These are phyloP conservation scores for Dione vanillae DNA, from an alignment of 2,888 invertebrate genomes.

Conservation along the genomic window DNA sequence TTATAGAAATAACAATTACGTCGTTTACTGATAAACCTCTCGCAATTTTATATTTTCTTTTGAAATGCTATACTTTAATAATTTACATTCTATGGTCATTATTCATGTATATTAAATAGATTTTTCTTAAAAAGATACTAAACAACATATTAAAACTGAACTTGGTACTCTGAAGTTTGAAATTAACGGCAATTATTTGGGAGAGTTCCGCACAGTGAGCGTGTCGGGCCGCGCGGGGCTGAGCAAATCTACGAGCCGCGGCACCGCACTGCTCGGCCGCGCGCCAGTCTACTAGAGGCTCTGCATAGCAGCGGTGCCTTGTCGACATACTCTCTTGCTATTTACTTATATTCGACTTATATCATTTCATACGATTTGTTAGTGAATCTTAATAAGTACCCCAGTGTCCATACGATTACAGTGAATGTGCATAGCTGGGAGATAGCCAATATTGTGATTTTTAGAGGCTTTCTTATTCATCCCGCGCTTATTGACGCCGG, in stretches of 20 bases:
- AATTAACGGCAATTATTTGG: slow-evolving; percentile 54
- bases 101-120: neutral
- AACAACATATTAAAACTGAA: neutral
- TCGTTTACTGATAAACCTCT: slow-evolving; percentile 10
- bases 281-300: slow-evolving; percentile 71
- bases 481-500: slow-evolving; percentile 64
- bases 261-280: slow-evolving; percentile 43
- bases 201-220: slow-evolving; percentile 48
- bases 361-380: slow-evolving; percentile 43
- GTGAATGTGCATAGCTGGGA: slow-evolving; percentile 61
- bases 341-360: slow-evolving; percentile 39
- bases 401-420: slow-evolving; percentile 49
- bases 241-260: slow-evolving; percentile 36
- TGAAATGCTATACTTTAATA: neutral
- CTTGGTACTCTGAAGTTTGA: slow-evolving; percentile 43
- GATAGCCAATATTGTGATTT: slow-evolving; percentile 60
- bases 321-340: slow-evolving; percentile 46
- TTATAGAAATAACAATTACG: slow-evolving; percentile 23
- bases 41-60: neutral
- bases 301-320: slow-evolving; percentile 76
- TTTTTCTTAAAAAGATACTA: neutral
- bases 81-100: neutral
- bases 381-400: slow-evolving; percentile 34
- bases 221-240: slow-evolving; percentile 38
- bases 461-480: slow-evolving; percentile 56